These are phyloP conservation scores for Poecilus cupreus DNA, from an alignment of 2,888 invertebrate species.

Conservation along the genomic window DNA sequence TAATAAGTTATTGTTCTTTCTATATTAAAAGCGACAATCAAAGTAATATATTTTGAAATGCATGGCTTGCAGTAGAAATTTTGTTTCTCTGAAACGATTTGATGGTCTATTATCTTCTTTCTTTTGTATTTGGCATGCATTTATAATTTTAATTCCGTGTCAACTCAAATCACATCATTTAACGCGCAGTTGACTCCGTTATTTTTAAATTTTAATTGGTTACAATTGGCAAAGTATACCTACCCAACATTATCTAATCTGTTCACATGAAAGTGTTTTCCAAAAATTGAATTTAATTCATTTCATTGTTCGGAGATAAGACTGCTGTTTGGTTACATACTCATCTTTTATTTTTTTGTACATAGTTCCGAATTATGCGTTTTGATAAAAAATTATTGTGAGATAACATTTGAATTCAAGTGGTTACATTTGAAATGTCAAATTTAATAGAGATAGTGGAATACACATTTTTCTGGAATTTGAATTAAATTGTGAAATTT, in stretches of 20 bases:
- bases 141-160: conserved; percentile 8
- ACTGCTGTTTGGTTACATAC: not conserved
- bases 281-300: conserved; percentile 12
- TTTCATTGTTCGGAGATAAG: not conserved
- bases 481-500: not conserved
- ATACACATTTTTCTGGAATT: not conserved
- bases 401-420: conserved; percentile 2
- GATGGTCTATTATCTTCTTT: not conserved
- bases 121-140: not conserved
- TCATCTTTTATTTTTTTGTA: not conserved
- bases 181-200: conserved; percentile 24
- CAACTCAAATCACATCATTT: conserved; percentile 27
- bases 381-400: conserved; percentile 5
- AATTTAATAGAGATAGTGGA: not conserved
- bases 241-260: conserved; percentile 27
- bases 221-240: conserved; percentile 2
- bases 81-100: not conserved
- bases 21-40: too few species aligned
- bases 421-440: not conserved
- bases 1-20: too few species aligned
- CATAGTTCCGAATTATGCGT: conserved; percentile 21
- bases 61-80: too few species aligned
- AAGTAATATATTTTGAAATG: too few species aligned
- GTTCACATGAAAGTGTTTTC: conserved; percentile 6
- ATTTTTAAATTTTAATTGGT: conserved; percentile 41